Evolutionary conservation across 1,140 invertebrate genomes (phyloP), one percentile per base, ranked within the genome.

Genomic region (Drosophila kepulauana): DNA sequence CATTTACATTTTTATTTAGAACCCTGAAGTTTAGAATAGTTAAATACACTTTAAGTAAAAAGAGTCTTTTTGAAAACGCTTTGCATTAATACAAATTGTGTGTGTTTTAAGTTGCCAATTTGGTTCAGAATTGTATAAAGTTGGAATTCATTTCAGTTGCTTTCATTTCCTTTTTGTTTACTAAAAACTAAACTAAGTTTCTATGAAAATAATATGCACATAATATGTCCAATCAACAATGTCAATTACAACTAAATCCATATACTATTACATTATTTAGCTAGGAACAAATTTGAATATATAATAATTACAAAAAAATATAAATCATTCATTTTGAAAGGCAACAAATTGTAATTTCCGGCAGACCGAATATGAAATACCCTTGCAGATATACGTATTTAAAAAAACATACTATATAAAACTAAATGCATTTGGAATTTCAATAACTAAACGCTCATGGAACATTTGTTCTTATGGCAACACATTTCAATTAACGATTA

Each of bases 171-270:
- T 20, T 54, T 20, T 49, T 25, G 10, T 15, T 33, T 41, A 11
- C 7, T 58, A 58, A 58, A n/a, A 59, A 28, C n/a, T 59, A 59
- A 59, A 58, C 11, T 57, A 41, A 46, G 30, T 41, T 57, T 57
- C 57, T 45, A 59, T 59, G 35, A 57, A 59, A 59, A 45, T 57
- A 67, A 49, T 49, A 63, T 70, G 72, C 51, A 75, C 41, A 70
- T 41, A 46, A 70, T 48, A 46, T 62, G 51, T 35, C 65, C 66
- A 56, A 73, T 68, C 56, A 73, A 73, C 56, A 61, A 59, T 52
- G 49, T 52, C 28, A 45, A 35, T 59, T 43, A 66, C 35, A 66
- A 59, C 70, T 68, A 61, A 73, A 54, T 33, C n/a, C n/a, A 41
- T 25, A 64, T 38, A 4, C 49, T 49, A 57, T 49, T 61, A 28